Evolutionary conservation across 2,113 vertebrate species (phyloP).

Genomic region (Lepus timidus): DNA sequence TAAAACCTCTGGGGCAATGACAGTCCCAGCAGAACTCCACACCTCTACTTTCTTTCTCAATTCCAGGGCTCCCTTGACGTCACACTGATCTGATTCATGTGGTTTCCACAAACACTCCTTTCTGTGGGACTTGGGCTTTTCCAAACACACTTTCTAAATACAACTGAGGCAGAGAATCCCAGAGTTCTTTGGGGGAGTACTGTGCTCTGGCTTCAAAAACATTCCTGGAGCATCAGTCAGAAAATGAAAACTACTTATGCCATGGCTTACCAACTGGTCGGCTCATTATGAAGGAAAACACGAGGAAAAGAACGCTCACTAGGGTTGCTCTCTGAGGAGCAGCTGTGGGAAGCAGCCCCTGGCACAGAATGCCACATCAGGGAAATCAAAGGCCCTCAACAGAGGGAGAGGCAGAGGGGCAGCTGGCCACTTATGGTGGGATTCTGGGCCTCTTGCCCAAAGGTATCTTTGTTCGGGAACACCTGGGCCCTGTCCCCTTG

Average conservation of each 20-base stretch:
- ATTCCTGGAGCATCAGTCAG: conserved; percentile 38
- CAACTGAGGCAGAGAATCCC: background rate
- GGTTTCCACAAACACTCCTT: background rate
- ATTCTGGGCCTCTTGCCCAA: conserved; percentile 40
- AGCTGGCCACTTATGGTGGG: conserved; percentile 16
- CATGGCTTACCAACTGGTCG: background rate
- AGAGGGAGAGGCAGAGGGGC: conserved; percentile 54
- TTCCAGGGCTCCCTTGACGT: background rate
- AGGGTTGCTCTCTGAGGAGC: conserved; percentile 69
- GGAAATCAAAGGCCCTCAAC: conserved; percentile 62
- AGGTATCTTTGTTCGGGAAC: conserved; percentile 58
- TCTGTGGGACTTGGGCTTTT: background rate
- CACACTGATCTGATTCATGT: background rate
- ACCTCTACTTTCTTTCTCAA: background rate
- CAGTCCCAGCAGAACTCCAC: background rate
- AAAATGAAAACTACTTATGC: conserved; percentile 7
- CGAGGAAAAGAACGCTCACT: background rate
- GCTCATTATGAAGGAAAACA: background rate
- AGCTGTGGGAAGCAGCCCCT: conserved; percentile 75
- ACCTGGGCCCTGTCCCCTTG: background rate
- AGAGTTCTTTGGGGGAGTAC: conserved; percentile 22
- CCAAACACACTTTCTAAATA: conserved; percentile 12
- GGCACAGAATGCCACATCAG: conserved; percentile 61
- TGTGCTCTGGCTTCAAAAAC: conserved; percentile 27
- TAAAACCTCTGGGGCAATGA: background rate